Percentiles rank a stretch among this genome's conserved stretches.
phyloP scores from a whole-genome alignment of 2,113 vertebrate species.

The Tachycineta bicolor region DNA sequence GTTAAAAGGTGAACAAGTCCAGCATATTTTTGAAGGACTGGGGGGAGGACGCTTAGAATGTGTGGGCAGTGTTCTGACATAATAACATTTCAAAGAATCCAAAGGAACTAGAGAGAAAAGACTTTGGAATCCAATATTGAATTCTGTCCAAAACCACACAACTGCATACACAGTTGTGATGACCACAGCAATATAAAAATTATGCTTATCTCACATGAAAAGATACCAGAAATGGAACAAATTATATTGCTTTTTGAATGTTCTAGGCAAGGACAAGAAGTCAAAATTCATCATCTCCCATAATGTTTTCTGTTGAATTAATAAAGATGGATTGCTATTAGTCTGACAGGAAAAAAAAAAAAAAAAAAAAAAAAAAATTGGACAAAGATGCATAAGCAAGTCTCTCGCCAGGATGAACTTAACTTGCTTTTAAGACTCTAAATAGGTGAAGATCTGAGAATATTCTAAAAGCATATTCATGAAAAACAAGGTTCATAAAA shows the following conservation, averaged over 20 bases:
- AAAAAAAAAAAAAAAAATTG: not conserved
- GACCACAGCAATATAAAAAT: not conserved
- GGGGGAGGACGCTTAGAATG: not conserved
- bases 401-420: not conserved
- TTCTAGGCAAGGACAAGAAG: not conserved
- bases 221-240: not conserved
- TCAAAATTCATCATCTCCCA: not conserved
- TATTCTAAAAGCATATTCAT: not conserved
- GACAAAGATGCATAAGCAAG: not conserved
- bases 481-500: not conserved
- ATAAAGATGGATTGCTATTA: not conserved
- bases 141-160: not conserved
- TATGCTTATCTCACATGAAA: not conserved
- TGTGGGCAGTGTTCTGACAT: constrained; percentile 4
- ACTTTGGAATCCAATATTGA: not conserved
- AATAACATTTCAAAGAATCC: constrained; percentile 23
- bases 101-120: not conserved
- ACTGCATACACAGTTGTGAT: not conserved
- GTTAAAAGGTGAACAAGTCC: not conserved
- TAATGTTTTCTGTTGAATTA: not conserved
- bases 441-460: not conserved
- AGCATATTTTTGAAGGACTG: not conserved
- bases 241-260: not conserved
- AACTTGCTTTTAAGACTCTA: not conserved
- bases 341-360: not conserved